These are phyloP conservation scores for Micromesistius poutassou DNA, from an alignment of 2,797 vertebrate species.

Conservation along the genomic window DNA sequence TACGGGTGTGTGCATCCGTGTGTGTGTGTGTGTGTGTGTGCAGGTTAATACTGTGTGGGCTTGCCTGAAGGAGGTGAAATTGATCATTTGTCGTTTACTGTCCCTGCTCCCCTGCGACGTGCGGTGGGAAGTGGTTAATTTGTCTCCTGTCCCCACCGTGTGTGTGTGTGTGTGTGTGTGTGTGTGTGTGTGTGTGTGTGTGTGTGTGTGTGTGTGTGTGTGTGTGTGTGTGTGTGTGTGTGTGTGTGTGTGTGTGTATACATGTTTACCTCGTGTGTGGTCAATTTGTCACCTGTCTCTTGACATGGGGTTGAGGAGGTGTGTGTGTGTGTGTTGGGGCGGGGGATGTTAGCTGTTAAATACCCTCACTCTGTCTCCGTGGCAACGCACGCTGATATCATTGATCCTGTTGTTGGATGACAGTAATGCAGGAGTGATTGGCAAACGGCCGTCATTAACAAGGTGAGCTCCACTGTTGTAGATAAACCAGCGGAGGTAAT, in stretches of 20 bases:
- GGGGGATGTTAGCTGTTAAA: constrained; percentile 54
- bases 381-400: constrained; percentile 51
- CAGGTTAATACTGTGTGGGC: constrained; percentile 41
- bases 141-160: constrained; percentile 56
- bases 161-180: constrained; percentile 22
- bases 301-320: not conserved
- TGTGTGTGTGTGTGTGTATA: not conserved
- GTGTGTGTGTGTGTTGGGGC: not conserved
- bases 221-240: not conserved
- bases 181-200: constrained; percentile 13
- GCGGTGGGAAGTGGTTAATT: constrained; percentile 70
- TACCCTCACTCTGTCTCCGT: constrained; percentile 55
- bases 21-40: constrained; percentile 4
- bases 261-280: constrained; percentile 23
- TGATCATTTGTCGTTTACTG: constrained; percentile 64
- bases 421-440: constrained; percentile 53
- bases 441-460: constrained; percentile 42
- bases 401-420: constrained; percentile 52
- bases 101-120: constrained; percentile 57
- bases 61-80: constrained; percentile 48
- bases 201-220: constrained; percentile 26
- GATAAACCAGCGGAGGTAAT: not conserved
- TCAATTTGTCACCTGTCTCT: constrained; percentile 54
- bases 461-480: constrained; percentile 15
- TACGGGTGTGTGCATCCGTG: not conserved